A percentile compares a stretch with the other conserved stretches of the same genome.
These are phyloP conservation scores for Atherinosoma microstoma DNA, from an alignment of 2,797 vertebrate species.

Conservation along the genomic window DNA sequence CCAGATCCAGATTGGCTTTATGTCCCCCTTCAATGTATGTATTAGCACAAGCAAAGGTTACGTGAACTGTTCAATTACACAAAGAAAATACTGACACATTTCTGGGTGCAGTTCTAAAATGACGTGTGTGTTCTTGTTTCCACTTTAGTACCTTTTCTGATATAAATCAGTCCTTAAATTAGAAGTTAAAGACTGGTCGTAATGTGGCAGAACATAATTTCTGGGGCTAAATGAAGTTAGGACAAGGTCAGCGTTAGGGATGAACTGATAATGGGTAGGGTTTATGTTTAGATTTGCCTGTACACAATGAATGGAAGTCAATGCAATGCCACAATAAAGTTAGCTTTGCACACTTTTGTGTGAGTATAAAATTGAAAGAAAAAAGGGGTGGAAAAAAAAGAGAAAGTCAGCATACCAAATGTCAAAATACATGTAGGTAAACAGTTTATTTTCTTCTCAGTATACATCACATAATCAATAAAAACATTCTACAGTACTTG, in stretches of 20 bases:
- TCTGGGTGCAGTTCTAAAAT: slow-evolving; percentile 9
- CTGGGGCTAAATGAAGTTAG: not conserved
- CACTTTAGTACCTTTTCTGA: not conserved
- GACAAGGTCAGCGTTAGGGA: not conserved
- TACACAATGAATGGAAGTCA: too few species aligned
- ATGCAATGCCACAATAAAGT: too few species aligned
- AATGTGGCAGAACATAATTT: not conserved
- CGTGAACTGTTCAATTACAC: slow-evolving; percentile 28
- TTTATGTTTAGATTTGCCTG: too few species aligned
- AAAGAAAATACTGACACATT: slow-evolving; percentile 50
- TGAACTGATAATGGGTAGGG: too few species aligned
- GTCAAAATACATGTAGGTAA: slow-evolving; percentile 58
- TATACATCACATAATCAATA: slow-evolving; percentile 64
- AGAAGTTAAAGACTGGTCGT: not conserved
- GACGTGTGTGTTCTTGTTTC: slow-evolving; percentile 9
- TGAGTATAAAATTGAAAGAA: not conserved
- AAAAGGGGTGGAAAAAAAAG: slow-evolving; percentile 21
- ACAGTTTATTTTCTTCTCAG: slow-evolving; percentile 72
- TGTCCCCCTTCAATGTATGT: slow-evolving; percentile 26
- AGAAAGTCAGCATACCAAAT: slow-evolving; percentile 24
- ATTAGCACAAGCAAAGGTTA: slow-evolving; percentile 36
- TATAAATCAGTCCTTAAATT: not conserved
- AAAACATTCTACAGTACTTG: slow-evolving; percentile 78
- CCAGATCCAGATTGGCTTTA: slow-evolving; percentile 53
- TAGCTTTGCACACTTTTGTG: not conserved